Percentiles rank a stretch among this genome's conserved stretches.
These are phyloP conservation scores for Drosophila hydei DNA, from an alignment of 1,140 invertebrate genomes.

Conservation along the genomic window DNA sequence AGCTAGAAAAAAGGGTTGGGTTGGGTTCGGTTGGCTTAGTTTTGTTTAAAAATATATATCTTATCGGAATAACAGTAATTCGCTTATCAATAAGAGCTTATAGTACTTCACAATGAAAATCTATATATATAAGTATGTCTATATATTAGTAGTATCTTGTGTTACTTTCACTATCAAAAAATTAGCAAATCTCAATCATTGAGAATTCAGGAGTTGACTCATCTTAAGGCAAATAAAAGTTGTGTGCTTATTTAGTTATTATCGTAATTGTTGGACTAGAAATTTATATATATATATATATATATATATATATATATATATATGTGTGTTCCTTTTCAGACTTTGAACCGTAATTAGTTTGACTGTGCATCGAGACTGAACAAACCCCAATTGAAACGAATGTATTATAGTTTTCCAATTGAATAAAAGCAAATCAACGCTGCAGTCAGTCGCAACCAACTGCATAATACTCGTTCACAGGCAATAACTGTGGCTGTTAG, in stretches of 20 bases:
- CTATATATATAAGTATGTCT: background rate
- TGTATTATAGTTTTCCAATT: constrained; percentile 18
- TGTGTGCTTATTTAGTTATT: constrained; percentile 58
- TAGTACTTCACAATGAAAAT: background rate
- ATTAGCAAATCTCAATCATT: background rate
- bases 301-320: background rate
- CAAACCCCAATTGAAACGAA: constrained; percentile 50
- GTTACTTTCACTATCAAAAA: constrained; percentile 9
- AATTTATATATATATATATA: background rate
- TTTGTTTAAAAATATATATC: no score
- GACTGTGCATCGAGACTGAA: constrained; percentile 43
- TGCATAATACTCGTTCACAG: no score
- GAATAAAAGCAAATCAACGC: constrained; percentile 22
- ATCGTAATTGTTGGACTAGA: constrained; percentile 53
- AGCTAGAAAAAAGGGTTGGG: no score
- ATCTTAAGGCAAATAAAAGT: constrained; percentile 24
- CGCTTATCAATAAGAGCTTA: background rate
- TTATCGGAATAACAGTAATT: background rate
- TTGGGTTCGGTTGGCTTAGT: no score
- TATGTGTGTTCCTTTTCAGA: constrained; percentile 29
- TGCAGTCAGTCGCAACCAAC: no score
- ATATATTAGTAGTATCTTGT: background rate
- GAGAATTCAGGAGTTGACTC: background rate
- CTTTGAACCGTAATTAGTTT: constrained; percentile 52
- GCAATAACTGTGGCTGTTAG: no score